A percentile compares a stretch with the other conserved stretches of the same genome.
phyloP scores from a whole-genome alignment of 2,888 invertebrate species.

The Drosophila stalkeri region DNA sequence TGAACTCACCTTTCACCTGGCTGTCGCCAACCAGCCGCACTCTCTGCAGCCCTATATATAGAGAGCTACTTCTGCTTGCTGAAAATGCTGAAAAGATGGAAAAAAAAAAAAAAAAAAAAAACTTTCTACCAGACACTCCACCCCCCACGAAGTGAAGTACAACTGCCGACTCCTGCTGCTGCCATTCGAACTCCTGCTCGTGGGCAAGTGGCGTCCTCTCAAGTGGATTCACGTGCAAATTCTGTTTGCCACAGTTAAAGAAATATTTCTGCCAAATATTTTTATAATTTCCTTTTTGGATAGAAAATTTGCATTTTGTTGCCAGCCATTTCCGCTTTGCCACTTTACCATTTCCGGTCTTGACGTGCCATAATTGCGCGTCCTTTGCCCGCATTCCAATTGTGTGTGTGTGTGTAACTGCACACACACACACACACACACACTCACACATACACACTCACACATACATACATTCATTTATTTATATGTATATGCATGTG shows the following conservation, averaged over 20 bases:
- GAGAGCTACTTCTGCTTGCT: slow-evolving; percentile 55
- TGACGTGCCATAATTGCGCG: slow-evolving; percentile 60
- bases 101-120: slow-evolving; percentile 36
- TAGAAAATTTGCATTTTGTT: slow-evolving; percentile 66
- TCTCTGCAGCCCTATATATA: neutral
- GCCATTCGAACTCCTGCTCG: neutral
- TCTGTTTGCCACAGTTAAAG: slow-evolving; percentile 31
- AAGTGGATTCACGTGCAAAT: slow-evolving; percentile 74
- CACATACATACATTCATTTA: neutral
- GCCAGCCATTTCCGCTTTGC: slow-evolving; percentile 69
- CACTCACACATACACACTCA: neutral
- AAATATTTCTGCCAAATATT: slow-evolving; percentile 35
- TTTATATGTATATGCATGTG: neutral
- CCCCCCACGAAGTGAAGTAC: slow-evolving; percentile 45
- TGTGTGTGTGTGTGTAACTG: slow-evolving; percentile 17
- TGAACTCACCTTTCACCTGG: slow-evolving; percentile 16
- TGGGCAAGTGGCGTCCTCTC: slow-evolving; percentile 52
- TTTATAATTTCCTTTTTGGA: slow-evolving; percentile 39
- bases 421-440: neutral
- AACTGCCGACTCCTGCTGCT: neutral
- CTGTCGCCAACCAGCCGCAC: slow-evolving; percentile 23
- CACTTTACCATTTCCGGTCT: slow-evolving; percentile 72
- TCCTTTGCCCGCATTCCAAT: slow-evolving; percentile 31
- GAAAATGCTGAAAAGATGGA: slow-evolving; percentile 28
- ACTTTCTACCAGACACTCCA: slow-evolving; percentile 64